These are phyloP conservation scores for Haliaeetus leucogaster DNA, from an alignment of 2,113 vertebrate genomes.

Conservation along the genomic window DNA sequence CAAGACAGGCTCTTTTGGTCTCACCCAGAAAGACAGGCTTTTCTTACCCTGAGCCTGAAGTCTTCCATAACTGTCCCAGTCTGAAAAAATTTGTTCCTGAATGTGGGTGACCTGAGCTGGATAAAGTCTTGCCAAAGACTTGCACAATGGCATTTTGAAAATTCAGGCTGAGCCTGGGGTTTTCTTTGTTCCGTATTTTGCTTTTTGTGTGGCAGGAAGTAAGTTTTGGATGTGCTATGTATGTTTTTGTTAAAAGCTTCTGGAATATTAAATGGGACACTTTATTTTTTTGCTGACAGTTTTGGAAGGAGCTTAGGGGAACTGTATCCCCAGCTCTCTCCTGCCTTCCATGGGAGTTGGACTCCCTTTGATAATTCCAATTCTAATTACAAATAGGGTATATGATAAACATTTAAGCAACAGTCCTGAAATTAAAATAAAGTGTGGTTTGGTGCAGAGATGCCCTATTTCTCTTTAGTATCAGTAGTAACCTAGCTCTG, in stretches of 20 bases:
- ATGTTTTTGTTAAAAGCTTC: background rate
- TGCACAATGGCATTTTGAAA: constrained; percentile 1
- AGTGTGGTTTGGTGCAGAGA: background rate
- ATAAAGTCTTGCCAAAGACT: background rate
- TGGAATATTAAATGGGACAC: background rate
- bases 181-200: background rate
- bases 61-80: background rate
- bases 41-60: background rate
- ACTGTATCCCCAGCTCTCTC: background rate
- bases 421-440: background rate
- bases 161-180: background rate
- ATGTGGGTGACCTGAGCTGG: background rate
- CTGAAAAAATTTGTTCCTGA: background rate
- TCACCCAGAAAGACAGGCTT: background rate
- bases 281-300: background rate
- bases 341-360: background rate
- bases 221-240: background rate
- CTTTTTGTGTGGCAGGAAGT: background rate
- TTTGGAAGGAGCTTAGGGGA: background rate
- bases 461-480: background rate
- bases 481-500: background rate
- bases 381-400: background rate
- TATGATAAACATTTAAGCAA: background rate
- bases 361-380: background rate
- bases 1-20: background rate